Conservation (phyloP, 2,888 invertebrate genomes). For the Nymphalis urticae region DNA sequence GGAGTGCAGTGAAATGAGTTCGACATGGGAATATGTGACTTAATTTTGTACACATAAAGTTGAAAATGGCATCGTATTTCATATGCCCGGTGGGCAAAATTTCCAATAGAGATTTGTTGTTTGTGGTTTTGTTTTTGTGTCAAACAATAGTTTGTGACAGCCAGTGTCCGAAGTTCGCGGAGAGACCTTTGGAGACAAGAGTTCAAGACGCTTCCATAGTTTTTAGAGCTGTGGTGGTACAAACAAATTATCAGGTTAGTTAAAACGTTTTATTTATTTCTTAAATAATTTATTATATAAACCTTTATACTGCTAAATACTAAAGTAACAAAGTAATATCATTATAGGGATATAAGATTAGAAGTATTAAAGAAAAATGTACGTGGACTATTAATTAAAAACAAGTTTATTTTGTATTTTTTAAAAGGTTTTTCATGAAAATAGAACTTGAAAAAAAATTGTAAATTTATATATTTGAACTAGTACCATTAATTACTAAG, state of each 20-base stretch:
- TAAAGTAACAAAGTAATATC: too few relatives aligned
- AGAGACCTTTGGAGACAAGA: conserved; percentile 76
- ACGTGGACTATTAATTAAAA: too few relatives aligned
- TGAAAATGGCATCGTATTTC: conserved; percentile 57
- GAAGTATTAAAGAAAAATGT: too few relatives aligned
- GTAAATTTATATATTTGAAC: too few relatives aligned
- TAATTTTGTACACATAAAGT: conserved; percentile 43
- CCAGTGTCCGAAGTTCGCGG: conserved; percentile 77
- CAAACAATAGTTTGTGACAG: conserved; percentile 78
- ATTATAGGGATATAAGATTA: too few relatives aligned
- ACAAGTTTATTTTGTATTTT: too few relatives aligned
- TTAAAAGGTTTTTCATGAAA: too few relatives aligned
- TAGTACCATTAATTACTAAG: too few relatives aligned
- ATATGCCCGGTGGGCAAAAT: conserved; percentile 55
- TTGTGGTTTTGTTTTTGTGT: conserved; percentile 66
- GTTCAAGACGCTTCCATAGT: conserved; percentile 79
- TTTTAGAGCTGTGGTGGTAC: conserved; percentile 77
- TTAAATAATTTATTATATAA: too few relatives aligned
- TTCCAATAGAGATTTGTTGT: conserved; percentile 62
- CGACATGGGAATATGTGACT: conserved; percentile 63
- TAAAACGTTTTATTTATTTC: neutral
- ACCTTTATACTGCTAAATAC: too few relatives aligned
- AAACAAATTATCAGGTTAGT: conserved; percentile 71
- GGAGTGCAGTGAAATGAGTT: conserved; percentile 61
- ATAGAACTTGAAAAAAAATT: too few relatives aligned